phyloP scores from a whole-genome alignment of 2,113 vertebrate genomes.

The Phalacrocorax brasilianus region DNA sequence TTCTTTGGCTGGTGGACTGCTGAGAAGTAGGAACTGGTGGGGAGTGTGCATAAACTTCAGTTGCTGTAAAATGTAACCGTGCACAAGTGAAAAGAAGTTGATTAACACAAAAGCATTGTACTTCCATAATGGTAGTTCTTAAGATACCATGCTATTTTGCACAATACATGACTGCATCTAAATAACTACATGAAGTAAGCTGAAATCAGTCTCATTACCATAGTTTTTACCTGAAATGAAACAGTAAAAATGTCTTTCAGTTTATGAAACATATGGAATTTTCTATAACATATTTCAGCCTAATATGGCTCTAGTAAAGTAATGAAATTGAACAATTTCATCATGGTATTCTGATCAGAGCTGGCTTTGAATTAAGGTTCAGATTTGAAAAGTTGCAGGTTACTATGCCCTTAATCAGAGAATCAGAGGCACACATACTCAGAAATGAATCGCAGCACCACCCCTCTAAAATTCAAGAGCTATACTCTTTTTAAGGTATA shows the following conservation, averaged over 20 bases:
- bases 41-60: slow-evolving; percentile 93
- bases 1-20: slow-evolving; percentile 95
- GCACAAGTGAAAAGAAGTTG: background rate
- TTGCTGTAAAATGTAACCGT: slow-evolving; percentile 76
- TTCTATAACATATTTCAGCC: background rate
- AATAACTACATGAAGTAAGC: background rate
- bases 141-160: background rate
- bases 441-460: background rate
- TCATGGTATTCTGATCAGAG: background rate
- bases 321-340: background rate
- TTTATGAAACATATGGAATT: background rate
- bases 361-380: background rate
- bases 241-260: background rate
- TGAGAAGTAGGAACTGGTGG: slow-evolving; percentile 91
- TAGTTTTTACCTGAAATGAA: background rate
- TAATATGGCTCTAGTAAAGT: background rate
- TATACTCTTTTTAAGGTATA: background rate
- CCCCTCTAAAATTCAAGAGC: background rate
- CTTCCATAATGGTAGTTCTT: background rate
- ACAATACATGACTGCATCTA: background rate
- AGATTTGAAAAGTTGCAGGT: background rate
- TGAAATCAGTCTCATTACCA: background rate
- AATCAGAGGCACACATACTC: background rate
- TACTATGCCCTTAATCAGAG: background rate
- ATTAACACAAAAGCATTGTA: background rate